Evolutionary conservation across 2,888 invertebrate genomes (phyloP).

Genomic region (Mallateleia sp.): DNA sequence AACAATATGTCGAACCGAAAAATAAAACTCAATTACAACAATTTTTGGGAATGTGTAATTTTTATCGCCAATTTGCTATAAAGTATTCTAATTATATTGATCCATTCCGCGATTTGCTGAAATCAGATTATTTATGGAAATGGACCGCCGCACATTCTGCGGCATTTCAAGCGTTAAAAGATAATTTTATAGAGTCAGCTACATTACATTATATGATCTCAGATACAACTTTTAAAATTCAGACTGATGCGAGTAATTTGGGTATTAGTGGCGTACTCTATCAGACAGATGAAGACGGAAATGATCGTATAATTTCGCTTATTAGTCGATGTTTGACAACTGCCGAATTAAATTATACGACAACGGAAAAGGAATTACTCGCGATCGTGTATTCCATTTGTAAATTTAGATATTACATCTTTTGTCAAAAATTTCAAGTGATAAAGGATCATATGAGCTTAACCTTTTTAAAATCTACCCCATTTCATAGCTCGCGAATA

Average conservation of each 20-base stretch:
- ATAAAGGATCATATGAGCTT: too few species aligned
- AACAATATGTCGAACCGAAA: too few species aligned
- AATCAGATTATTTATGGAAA: neutral
- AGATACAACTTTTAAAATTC: conserved; percentile 1
- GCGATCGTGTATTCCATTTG: neutral
- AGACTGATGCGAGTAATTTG: conserved; percentile 63
- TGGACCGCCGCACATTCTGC: neutral
- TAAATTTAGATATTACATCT: neutral
- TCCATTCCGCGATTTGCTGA: conserved; percentile 28
- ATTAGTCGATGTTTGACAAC: neutral
- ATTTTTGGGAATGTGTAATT: conserved; percentile 79
- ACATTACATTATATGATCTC: conserved; percentile 38
- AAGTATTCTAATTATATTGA: conserved; percentile 26
- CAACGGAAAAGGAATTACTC: too few species aligned
- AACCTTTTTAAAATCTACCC: too few species aligned
- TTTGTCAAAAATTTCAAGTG: neutral
- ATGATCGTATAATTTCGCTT: neutral
- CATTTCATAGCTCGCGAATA: neutral
- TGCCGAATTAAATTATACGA: neutral
- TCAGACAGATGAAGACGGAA: conserved; percentile 21
- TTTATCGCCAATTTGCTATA: conserved; percentile 53
- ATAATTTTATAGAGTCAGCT: conserved; percentile 59
- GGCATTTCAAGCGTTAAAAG: conserved; percentile 62
- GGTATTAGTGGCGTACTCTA: conserved; percentile 77
- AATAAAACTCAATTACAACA: too few species aligned